These are phyloP conservation scores for Clavelina lepadiformis DNA, from an alignment of 23 tunicate species.

Conservation along the genomic window DNA sequence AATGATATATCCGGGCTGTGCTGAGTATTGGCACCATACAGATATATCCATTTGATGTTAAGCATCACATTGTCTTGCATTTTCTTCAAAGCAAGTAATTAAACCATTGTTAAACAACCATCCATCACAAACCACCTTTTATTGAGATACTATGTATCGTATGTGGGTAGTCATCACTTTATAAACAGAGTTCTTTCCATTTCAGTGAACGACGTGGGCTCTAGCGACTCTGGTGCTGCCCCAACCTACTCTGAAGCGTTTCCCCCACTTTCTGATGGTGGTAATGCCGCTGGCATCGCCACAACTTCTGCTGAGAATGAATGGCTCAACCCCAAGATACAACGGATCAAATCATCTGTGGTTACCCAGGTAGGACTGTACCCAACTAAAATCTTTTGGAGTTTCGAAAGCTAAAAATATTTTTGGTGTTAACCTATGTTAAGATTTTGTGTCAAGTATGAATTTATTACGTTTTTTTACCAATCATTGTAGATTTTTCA, in stretches of 20 bases:
- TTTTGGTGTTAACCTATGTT: background rate
- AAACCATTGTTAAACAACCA: no score
- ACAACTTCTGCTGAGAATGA: conserved; percentile 65
- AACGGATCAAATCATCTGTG: conserved; percentile 51
- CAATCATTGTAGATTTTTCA: conserved; percentile 51
- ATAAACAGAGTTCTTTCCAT: background rate
- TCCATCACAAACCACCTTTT: no score
- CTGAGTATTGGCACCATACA: no score
- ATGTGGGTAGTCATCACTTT: background rate
- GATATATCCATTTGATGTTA: no score
- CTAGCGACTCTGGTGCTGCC: conserved; percentile 14
- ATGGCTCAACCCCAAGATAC: conserved; percentile 84
- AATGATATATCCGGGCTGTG: no score
- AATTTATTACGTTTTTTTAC: background rate
- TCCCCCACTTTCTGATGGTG: conserved; percentile 65
- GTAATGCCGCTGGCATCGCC: conserved; percentile 12
- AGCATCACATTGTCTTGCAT: no score
- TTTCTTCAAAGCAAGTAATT: no score
- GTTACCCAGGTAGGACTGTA: conserved; percentile 71
- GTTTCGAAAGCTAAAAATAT: background rate
- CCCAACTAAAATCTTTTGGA: background rate
- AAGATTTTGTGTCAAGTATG: background rate
- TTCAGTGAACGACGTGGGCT: conserved; percentile 12
- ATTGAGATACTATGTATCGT: background rate
- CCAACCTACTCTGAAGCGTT: conserved; percentile 94